Conservation (phyloP, 2,888 invertebrate species). For the Bruchidius siliquastri region DNA sequence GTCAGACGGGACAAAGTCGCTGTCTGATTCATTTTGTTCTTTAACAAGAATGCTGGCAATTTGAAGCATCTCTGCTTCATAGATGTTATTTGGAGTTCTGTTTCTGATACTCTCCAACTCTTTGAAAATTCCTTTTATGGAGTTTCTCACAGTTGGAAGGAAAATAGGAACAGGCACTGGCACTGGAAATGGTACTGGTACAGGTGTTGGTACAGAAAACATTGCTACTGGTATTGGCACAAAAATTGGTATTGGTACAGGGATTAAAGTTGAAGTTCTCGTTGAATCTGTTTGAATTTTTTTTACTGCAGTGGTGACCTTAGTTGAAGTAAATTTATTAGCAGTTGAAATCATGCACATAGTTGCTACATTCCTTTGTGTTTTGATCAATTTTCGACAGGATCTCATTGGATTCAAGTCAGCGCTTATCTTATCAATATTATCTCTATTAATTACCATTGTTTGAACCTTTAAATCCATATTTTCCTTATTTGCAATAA, state of each 20-base stretch:
- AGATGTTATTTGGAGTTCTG: constrained; percentile 81
- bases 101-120: constrained; percentile 81
- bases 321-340: constrained; percentile 60
- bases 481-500: constrained; percentile 2
- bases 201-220: constrained; percentile 76
- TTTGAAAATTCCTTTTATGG: constrained; percentile 72
- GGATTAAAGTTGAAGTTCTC: constrained; percentile 46
- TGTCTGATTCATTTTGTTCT: constrained; percentile 1
- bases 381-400: background rate
- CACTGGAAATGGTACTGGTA: constrained; percentile 75
- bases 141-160: constrained; percentile 78
- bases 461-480: background rate
- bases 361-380: constrained; percentile 69
- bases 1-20: background rate
- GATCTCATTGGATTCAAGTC: background rate
- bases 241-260: constrained; percentile 81
- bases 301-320: constrained; percentile 4
- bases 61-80: constrained; percentile 73
- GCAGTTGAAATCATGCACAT: constrained; percentile 40
- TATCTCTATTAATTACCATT: background rate
- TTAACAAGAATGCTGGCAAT: background rate
- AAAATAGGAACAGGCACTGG: constrained; percentile 82
- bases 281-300: constrained; percentile 11
- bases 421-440: background rate
- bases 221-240: constrained; percentile 78